A percentile compares a stretch with the other conserved stretches of the same genome.
phyloP scores from a whole-genome alignment of 1,140 invertebrate genomes.

The Hycleus cichorii region DNA sequence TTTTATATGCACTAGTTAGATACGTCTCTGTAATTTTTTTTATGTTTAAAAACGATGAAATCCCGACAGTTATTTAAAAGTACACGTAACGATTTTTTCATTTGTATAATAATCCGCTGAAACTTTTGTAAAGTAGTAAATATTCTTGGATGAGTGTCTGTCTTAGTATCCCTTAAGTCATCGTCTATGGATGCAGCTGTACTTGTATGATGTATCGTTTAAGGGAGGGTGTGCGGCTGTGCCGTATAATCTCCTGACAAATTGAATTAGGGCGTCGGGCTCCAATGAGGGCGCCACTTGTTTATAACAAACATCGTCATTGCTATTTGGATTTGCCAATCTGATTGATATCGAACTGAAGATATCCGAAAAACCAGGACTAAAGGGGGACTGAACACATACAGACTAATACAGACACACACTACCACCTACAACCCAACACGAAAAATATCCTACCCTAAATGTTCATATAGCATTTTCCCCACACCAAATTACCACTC shows the following conservation, averaged over 20 bases:
- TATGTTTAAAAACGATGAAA: too few relatives aligned
- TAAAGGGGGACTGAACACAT: too few relatives aligned
- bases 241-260: constrained; percentile 43
- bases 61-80: too few relatives aligned
- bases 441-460: too few relatives aligned
- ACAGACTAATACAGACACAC: too few relatives aligned
- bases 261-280: constrained; percentile 41
- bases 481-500: too few relatives aligned
- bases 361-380: too few relatives aligned
- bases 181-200: constrained; percentile 16
- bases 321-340: constrained; percentile 33
- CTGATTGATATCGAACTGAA: constrained; percentile 25
- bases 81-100: too few relatives aligned
- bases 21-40: too few relatives aligned
- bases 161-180: constrained; percentile 16
- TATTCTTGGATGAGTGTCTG: constrained; percentile 16
- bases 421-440: too few relatives aligned
- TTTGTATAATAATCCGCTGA: not conserved
- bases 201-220: constrained; percentile 40
- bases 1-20: too few relatives aligned
- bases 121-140: constrained; percentile 11
- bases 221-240: constrained; percentile 39
- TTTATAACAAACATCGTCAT: constrained; percentile 41
- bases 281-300: constrained; percentile 37
- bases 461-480: too few relatives aligned